Conservation (phyloP, 2,888 invertebrate species). For the Pecten maximus region DNA sequence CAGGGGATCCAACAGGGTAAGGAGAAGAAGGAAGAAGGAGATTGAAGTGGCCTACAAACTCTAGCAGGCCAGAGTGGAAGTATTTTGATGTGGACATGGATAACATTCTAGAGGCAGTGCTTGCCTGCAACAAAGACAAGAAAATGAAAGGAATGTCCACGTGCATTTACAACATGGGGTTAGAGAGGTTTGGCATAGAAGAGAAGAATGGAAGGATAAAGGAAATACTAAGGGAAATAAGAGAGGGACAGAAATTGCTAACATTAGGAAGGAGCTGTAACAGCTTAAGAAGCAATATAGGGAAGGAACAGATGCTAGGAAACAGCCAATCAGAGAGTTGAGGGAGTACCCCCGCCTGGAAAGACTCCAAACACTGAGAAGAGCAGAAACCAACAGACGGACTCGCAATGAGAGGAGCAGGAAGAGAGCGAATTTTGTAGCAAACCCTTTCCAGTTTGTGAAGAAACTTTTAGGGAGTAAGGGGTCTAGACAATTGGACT, state of each 20-base stretch:
- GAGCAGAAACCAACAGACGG: neutral
- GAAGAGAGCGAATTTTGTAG: neutral
- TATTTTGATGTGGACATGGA: neutral
- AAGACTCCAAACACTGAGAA: neutral
- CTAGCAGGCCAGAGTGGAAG: neutral
- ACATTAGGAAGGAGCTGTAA: too few relatives aligned
- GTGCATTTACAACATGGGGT: neutral
- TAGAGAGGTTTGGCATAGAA: too few relatives aligned
- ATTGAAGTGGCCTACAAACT: neutral
- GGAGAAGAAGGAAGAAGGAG: neutral
- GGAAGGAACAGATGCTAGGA: too few relatives aligned
- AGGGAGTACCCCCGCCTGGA: neutral
- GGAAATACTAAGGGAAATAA: too few relatives aligned
- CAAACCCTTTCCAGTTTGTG: neutral
- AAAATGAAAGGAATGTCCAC: neutral
- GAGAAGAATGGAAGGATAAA: too few relatives aligned
- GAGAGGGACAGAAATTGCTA: too few relatives aligned
- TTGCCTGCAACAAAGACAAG: neutral
- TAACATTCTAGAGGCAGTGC: neutral
- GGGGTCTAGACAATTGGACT: conserved; percentile 36
- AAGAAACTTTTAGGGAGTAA: neutral
- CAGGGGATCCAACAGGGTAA: neutral
- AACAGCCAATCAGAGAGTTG: neutral
- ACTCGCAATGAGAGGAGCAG: neutral
- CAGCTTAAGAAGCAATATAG: too few relatives aligned